A percentile compares a stretch with the other conserved stretches of the same genome.
phyloP scores from a whole-genome alignment of 2,888 invertebrate species.

The Kryphioiulus occultus region DNA sequence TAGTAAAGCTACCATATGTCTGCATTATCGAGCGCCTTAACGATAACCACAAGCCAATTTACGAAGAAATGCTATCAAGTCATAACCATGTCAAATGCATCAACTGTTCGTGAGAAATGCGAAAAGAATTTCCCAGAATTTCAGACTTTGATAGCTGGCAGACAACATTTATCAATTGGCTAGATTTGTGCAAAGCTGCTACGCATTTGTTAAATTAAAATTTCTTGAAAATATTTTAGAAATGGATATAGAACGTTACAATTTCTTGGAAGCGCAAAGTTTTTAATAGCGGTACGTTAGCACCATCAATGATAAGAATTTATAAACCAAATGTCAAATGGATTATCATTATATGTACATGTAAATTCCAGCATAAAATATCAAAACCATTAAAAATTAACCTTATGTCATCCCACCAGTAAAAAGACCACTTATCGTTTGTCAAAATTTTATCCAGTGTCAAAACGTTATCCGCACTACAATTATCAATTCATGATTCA shows the following conservation, averaged over 20 bases:
- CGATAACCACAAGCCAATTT: neutral
- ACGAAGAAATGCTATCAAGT: neutral
- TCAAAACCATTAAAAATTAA: too few species aligned
- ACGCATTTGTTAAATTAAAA: neutral
- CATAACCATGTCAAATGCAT: neutral
- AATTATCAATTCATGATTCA: too few species aligned
- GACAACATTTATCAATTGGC: too few species aligned
- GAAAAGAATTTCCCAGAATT: slow-evolving; percentile 6
- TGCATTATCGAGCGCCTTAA: neutral
- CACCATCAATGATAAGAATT: too few species aligned
- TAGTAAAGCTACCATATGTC: neutral
- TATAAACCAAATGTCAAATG: too few species aligned
- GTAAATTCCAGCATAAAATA: too few species aligned
- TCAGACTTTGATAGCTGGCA: neutral
- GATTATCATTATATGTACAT: too few species aligned
- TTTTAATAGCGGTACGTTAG: too few species aligned
- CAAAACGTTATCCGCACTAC: too few species aligned
- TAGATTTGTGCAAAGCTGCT: neutral
- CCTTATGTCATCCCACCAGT: too few species aligned
- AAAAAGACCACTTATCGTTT: too few species aligned
- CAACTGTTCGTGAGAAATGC: neutral
- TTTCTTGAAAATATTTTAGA: neutral
- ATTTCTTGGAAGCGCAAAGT: neutral
- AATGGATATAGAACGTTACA: neutral
- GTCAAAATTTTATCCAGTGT: too few species aligned